phyloP scores from a whole-genome alignment of 2,113 vertebrate genomes.

The Nycticorax nycticorax region DNA sequence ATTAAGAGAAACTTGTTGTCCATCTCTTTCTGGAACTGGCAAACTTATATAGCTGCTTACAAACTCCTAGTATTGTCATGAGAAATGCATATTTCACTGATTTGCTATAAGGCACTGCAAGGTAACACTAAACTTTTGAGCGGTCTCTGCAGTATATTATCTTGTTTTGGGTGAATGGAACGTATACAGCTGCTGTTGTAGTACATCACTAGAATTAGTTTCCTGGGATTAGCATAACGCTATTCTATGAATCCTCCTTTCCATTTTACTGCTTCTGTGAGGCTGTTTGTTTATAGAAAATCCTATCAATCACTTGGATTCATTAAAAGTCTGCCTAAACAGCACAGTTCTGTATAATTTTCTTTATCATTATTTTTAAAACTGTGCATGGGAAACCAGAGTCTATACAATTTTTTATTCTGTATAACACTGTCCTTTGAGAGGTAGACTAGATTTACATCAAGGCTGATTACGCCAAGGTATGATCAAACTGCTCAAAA shows the following conservation, averaged over 20 bases:
- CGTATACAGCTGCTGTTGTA: conserved; percentile 28
- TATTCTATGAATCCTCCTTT: conserved; percentile 72
- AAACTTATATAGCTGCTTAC: neutral
- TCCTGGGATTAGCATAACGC: conserved; percentile 78
- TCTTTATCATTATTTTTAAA: conserved; percentile 70
- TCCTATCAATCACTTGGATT: conserved; percentile 72
- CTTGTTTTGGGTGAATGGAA: conserved; percentile 62
- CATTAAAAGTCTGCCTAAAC: conserved; percentile 77
- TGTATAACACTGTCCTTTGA: conserved; percentile 64
- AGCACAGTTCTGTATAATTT: conserved; percentile 73
- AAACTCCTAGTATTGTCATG: neutral
- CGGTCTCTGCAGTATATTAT: conserved; percentile 71
- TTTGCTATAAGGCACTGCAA: conserved; percentile 33
- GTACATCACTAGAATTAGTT: conserved; percentile 78
- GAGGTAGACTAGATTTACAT: conserved; percentile 73
- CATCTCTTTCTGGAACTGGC: neutral
- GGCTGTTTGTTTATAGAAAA: conserved; percentile 76
- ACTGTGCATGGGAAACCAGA: conserved; percentile 53
- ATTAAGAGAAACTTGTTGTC: neutral
- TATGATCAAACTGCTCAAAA: conserved; percentile 68
- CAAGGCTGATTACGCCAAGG: conserved; percentile 65
- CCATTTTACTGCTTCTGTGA: conserved; percentile 70
- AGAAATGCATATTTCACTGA: conserved; percentile 1
- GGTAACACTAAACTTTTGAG: conserved; percentile 62
- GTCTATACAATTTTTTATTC: conserved; percentile 67